These are phyloP conservation scores for Eriosoma lanigerum DNA, from an alignment of 1,140 invertebrate species.

Conservation along the genomic window DNA sequence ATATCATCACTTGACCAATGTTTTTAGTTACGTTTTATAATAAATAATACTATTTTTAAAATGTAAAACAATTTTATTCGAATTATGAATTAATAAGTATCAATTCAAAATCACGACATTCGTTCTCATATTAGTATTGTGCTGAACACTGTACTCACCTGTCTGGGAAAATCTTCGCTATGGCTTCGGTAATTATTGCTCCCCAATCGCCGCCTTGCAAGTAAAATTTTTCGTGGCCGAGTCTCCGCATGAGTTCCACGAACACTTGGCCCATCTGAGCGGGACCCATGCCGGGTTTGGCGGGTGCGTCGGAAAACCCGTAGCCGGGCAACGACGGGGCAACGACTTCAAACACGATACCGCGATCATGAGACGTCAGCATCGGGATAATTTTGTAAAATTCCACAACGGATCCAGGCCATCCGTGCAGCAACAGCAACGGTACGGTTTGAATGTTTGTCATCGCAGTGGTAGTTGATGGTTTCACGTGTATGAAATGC, in stretches of 20 bases:
- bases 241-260: conserved; percentile 77
- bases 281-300: conserved; percentile 65
- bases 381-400: conserved; percentile 80
- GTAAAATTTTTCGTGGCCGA: conserved; percentile 76
- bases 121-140: no score
- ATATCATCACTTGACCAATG: no score
- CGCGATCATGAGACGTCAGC: conserved; percentile 63
- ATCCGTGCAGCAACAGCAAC: conserved; percentile 78
- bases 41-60: no score
- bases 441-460: conserved; percentile 62
- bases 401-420: conserved; percentile 86
- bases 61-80: no score
- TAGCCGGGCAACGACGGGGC: conserved; percentile 81
- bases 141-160: no score
- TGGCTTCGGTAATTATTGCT: conserved; percentile 62
- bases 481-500: conserved; percentile 72
- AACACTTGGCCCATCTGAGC: conserved; percentile 72
- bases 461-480: conserved; percentile 53
- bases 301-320: conserved; percentile 74
- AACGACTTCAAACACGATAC: conserved; percentile 78
- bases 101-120: no score
- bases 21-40: no score
- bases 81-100: no score
- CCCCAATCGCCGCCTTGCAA: conserved; percentile 88
- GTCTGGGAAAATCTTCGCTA: conserved; percentile 72